Percentiles rank a stretch among this genome's conserved stretches.
phyloP scores from a whole-genome alignment of 2,797 vertebrate species.

The Microchirus variegatus region DNA sequence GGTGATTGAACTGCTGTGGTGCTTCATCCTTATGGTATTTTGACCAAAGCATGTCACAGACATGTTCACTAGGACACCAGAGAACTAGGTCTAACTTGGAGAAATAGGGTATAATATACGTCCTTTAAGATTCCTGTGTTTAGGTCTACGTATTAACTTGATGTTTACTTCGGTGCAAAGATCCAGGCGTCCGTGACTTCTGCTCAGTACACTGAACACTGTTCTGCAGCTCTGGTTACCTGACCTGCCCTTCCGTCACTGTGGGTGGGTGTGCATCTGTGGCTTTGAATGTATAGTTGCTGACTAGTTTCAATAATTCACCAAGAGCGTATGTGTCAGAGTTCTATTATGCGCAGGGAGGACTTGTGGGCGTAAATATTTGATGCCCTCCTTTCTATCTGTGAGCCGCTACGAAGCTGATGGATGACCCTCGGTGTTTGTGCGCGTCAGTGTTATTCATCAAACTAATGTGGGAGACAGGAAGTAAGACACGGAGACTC shows the following conservation, averaged over 20 bases:
- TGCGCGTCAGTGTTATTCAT: constrained; percentile 58
- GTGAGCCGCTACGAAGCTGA: constrained; percentile 47
- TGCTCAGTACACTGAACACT: constrained; percentile 2
- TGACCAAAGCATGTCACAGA: no score
- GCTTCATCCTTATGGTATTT: no score
- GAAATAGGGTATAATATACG: no score
- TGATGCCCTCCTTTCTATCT: constrained; percentile 60
- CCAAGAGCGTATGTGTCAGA: constrained; percentile 47
- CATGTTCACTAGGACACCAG: no score
- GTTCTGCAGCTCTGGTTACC: constrained; percentile 11
- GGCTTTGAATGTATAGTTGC: constrained; percentile 43
- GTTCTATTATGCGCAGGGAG: constrained; percentile 28
- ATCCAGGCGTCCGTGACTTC: not conserved
- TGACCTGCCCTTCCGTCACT: constrained; percentile 13
- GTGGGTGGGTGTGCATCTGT: constrained; percentile 23
- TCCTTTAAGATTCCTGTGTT: no score
- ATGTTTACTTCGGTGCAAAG: no score
- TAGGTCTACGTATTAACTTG: no score
- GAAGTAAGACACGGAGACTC: constrained; percentile 34
- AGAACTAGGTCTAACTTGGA: no score
- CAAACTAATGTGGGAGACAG: constrained; percentile 52
- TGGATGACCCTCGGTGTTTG: constrained; percentile 55
- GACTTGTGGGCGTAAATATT: constrained; percentile 68
- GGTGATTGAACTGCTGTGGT: no score
- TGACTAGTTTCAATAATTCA: constrained; percentile 68